phyloP scores from a whole-genome alignment of 2,888 invertebrate genomes.

The Holacanthella duospinosa region DNA sequence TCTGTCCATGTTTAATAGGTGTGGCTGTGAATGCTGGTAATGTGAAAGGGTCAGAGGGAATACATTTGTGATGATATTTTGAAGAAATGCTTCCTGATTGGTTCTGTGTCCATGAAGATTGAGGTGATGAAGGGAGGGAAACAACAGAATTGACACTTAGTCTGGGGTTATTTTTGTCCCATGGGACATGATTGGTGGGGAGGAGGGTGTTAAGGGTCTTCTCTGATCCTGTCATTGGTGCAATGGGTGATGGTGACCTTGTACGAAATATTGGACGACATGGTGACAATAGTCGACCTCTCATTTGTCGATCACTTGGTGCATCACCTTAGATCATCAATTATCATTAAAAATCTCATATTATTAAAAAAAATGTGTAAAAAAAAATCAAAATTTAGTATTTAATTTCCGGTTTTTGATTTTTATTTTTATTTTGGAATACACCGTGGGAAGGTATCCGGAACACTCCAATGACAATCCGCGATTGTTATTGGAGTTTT shows the following conservation, averaged over 20 bases:
- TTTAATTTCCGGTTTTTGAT: neutral
- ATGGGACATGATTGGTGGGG: too few relatives aligned
- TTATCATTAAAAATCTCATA: too few relatives aligned
- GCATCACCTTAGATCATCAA: too few relatives aligned
- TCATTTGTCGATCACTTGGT: neutral
- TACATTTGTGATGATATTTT: neutral
- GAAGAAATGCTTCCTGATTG: neutral
- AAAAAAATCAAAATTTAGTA: neutral
- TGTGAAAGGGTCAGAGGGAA: neutral
- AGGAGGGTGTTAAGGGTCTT: neutral
- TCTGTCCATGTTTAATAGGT: too few relatives aligned
- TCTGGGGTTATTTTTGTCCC: neutral
- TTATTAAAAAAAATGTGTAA: too few relatives aligned
- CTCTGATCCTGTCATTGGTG: neutral
- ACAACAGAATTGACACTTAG: neutral
- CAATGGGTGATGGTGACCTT: neutral
- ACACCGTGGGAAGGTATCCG: too few relatives aligned
- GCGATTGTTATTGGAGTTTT: too few relatives aligned
- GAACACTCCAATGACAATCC: too few relatives aligned
- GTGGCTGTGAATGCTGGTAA: neutral
- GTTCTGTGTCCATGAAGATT: neutral
- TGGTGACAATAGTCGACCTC: neutral
- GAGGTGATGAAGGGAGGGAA: neutral
- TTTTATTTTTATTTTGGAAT: too few relatives aligned
- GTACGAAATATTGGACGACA: neutral